A percentile compares a stretch with the other conserved stretches of the same genome.
Evolutionary conservation across 1,140 invertebrate species (phyloP).

Genomic region (Drosophila erecta): DNA sequence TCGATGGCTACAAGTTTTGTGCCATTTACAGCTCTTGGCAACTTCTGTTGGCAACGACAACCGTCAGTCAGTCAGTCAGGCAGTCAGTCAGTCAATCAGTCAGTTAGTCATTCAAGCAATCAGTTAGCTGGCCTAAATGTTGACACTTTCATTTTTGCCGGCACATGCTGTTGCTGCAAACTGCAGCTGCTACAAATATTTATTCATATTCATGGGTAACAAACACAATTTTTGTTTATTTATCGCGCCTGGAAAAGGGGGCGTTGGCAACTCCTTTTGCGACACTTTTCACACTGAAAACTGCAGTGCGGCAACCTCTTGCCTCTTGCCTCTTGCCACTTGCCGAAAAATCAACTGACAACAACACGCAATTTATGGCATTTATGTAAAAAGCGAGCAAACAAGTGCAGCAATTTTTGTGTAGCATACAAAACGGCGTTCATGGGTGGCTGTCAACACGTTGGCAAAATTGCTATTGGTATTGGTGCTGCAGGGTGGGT

Average conservation of each 20-base stretch:
- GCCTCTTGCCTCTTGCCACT: conserved; percentile 17
- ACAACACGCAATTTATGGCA: conserved; percentile 70
- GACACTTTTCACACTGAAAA: conserved; percentile 46
- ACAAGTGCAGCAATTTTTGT: conserved; percentile 50
- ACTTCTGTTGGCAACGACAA: conserved; percentile 53
- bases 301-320: conserved; percentile 32
- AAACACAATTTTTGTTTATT: conserved; percentile 58
- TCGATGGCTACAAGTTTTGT: conserved; percentile 32
- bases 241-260: conserved; percentile 16
- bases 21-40: conserved; percentile 45
- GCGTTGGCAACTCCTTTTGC: conserved; percentile 27
- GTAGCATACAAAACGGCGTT: conserved; percentile 58
- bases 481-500: no score
- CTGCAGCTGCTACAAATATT: conserved; percentile 64
- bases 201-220: conserved; percentile 55
- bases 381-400: conserved; percentile 61
- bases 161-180: conserved; percentile 43
- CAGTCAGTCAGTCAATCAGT: conserved; percentile 33
- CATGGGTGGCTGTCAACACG: conserved; percentile 47
- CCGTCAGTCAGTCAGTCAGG: conserved; percentile 26
- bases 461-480: neutral
- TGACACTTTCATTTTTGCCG: conserved; percentile 54
- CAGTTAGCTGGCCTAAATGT: conserved; percentile 58
- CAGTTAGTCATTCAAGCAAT: conserved; percentile 46
- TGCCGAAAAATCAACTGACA: conserved; percentile 61